Evolutionary conservation across 1,140 invertebrate species (phyloP).

Genomic region (Cydia splendana): DNA sequence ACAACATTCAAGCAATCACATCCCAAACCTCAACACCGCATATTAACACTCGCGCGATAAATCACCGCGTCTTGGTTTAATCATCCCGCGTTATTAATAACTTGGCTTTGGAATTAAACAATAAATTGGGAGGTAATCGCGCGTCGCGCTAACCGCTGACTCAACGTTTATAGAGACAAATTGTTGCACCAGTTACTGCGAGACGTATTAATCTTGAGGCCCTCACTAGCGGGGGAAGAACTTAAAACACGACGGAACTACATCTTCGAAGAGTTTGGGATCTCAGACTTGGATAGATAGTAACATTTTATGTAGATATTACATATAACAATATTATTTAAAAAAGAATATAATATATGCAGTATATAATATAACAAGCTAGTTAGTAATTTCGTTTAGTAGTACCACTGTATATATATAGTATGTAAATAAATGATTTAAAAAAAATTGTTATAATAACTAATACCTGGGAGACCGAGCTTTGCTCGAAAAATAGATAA

Average conservation of each 20-base stretch:
- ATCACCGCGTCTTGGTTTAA: constrained; percentile 74
- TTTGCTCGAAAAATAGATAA: no score
- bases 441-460: no score
- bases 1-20: constrained; percentile 43
- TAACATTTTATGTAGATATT: no score
- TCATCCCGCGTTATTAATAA: constrained; percentile 78
- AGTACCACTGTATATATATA: no score
- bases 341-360: no score
- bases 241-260: not conserved
- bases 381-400: no score
- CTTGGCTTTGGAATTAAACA: constrained; percentile 76
- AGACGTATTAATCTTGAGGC: constrained; percentile 76
- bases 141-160: constrained; percentile 71
- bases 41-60: constrained; percentile 61
- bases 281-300: no score
- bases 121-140: constrained; percentile 78
- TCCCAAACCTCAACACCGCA: constrained; percentile 47
- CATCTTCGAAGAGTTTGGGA: no score
- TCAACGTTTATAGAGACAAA: constrained; percentile 80
- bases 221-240: not conserved
- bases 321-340: no score
- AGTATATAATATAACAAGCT: no score
- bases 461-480: no score
- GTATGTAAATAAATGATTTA: no score
- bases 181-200: constrained; percentile 73